These are phyloP conservation scores for Galerucella pusilla DNA, from an alignment of 2,888 invertebrate genomes.

Conservation along the genomic window DNA sequence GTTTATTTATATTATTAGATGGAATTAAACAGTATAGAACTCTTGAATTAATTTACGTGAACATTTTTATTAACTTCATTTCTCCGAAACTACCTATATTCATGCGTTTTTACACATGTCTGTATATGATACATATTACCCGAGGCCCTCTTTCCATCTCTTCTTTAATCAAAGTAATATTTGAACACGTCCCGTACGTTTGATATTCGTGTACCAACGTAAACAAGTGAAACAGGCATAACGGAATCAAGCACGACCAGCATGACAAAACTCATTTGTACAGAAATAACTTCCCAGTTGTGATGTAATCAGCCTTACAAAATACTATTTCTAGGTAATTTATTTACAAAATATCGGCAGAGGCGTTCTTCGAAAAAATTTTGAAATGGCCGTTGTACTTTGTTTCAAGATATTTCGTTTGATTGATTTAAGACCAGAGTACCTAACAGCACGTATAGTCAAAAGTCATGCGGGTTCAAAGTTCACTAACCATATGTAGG, in stretches of 20 bases:
- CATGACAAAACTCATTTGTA: slow-evolving; percentile 62
- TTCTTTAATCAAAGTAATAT: slow-evolving; percentile 48
- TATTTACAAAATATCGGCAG: slow-evolving; percentile 16
- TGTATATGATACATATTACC: slow-evolving; percentile 9
- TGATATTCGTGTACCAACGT: slow-evolving; percentile 35
- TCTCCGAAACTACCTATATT: no score
- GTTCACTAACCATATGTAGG: no score
- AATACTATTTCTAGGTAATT: slow-evolving; percentile 27
- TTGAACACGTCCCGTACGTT: slow-evolving; percentile 53
- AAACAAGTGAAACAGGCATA: slow-evolving; percentile 29
- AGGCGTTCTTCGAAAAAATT: not conserved
- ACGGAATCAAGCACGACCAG: slow-evolving; percentile 47
- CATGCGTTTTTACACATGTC: not conserved
- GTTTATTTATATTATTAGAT: no score
- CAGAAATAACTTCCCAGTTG: slow-evolving; percentile 39
- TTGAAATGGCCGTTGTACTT: not conserved
- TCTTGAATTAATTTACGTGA: no score
- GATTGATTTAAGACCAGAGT: no score
- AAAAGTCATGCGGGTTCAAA: no score
- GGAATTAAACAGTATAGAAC: no score
- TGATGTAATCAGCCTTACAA: slow-evolving; percentile 35
- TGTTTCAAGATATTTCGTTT: no score
- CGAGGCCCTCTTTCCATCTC: slow-evolving; percentile 6
- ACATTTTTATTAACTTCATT: no score
- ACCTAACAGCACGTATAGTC: no score